These are phyloP conservation scores for Periplaneta americana DNA, from an alignment of 1,140 invertebrate genomes.

Conservation along the genomic window DNA sequence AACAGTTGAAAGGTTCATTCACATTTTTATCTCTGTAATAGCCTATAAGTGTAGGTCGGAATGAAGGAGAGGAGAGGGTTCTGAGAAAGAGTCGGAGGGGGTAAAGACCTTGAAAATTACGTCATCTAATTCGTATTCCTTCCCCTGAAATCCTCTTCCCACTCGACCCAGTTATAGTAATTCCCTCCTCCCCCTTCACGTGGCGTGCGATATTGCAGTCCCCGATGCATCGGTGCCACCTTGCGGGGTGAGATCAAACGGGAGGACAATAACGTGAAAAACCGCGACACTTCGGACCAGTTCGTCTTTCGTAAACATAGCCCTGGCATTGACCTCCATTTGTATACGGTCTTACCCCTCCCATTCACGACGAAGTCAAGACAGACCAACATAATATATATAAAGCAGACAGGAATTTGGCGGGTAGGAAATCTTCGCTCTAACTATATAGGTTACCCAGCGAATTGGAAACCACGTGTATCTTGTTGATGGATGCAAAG, in stretches of 20 bases:
- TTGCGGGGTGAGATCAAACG: not conserved
- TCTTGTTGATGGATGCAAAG: not conserved
- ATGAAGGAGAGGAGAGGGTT: not conserved
- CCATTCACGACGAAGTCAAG: not conserved
- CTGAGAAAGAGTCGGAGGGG: not conserved
- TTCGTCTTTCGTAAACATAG: not conserved
- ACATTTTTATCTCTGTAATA: not conserved
- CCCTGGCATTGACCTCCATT: not conserved
- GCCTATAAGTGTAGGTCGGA: not conserved
- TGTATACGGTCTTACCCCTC: not conserved
- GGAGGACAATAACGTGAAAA: not conserved
- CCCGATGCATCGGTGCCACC: not conserved
- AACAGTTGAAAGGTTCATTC: constrained; percentile 4
- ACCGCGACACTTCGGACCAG: not conserved
- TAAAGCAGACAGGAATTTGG: constrained; percentile 6
- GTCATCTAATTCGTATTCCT: not conserved
- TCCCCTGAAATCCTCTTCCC: constrained; percentile 1
- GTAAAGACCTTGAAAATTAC: constrained; percentile 10
- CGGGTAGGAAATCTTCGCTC: constrained; percentile 3
- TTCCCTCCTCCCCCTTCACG: not conserved
- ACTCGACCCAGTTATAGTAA: not conserved
- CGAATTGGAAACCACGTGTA: not conserved
- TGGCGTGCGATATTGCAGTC: not conserved
- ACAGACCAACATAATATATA: constrained; percentile 4
- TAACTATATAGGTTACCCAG: not conserved